Conservation (phyloP, 2,113 vertebrate genomes). For the Brienomyrus longianalis region DNA sequence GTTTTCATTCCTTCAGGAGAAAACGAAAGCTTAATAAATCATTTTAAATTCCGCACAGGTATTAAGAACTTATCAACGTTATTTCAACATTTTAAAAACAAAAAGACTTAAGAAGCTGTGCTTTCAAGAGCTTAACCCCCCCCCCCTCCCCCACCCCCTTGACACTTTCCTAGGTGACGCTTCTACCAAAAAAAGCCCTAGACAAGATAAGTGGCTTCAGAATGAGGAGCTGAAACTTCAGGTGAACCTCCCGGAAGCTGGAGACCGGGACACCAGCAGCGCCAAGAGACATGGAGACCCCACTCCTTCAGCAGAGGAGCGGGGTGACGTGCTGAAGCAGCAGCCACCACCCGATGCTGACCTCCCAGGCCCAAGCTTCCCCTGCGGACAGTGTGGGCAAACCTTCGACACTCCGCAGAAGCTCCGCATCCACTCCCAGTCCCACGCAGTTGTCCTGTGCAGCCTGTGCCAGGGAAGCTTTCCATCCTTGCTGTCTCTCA, state of each 20-base stretch:
- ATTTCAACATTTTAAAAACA: not conserved
- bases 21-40: not conserved
- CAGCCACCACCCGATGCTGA: conserved; percentile 91
- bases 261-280: conserved; percentile 80
- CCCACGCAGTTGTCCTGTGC: conserved; percentile 94
- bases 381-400: conserved; percentile 92
- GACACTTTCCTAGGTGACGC: conserved; percentile 65
- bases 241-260: conserved; percentile 73
- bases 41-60: not conserved
- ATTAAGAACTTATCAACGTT: not conserved
- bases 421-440: conserved; percentile 99
- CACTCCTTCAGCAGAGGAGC: conserved; percentile 74
- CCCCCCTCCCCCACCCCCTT: not conserved
- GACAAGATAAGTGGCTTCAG: conserved; percentile 75
- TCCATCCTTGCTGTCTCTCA: conserved; percentile 96
- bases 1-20: not conserved
- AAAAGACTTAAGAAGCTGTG: not conserved
- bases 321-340: conserved; percentile 81
- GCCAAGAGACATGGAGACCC: conserved; percentile 72
- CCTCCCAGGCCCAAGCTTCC: conserved; percentile 92
- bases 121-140: not conserved
- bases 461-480: conserved; percentile 96
- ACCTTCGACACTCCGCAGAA: conserved; percentile 99
- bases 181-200: conserved; percentile 62
- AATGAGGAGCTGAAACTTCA: conserved; percentile 78